Evolutionary conservation across 2,113 vertebrate genomes (phyloP).

Genomic region (Sinosuthora webbiana): DNA sequence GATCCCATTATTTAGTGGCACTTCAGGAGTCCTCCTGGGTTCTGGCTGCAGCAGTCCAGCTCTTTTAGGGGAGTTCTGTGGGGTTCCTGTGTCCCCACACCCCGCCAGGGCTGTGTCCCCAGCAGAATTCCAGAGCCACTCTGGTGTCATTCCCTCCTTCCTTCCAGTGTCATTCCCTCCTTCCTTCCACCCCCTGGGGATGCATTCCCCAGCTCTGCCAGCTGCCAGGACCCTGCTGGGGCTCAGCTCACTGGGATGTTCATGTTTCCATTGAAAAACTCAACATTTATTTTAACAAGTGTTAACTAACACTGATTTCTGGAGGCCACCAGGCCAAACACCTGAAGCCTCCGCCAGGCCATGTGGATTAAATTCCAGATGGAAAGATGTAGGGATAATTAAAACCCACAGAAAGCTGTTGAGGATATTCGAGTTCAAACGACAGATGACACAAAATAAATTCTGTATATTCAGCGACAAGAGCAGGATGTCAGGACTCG

Average conservation of each 20-base stretch:
- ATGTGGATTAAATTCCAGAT: not conserved
- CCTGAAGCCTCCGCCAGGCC: not conserved
- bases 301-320: not conserved
- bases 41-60: not conserved
- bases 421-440: not conserved
- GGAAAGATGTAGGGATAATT: rapidly evolving
- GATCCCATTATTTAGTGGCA: not conserved
- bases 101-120: rapidly evolving
- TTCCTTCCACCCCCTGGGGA: not conserved
- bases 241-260: not conserved
- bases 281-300: not conserved
- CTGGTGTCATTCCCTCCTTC: not conserved
- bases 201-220: not conserved
- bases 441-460: not conserved
- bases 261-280: rapidly evolving
- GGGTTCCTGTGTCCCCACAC: rapidly evolving
- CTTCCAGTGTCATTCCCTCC: not conserved
- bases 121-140: rapidly evolving
- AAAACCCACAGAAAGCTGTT: not conserved
- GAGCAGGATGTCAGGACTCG: not conserved
- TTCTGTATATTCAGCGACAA: not conserved
- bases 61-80: not conserved
- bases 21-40: not conserved
- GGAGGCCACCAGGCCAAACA: not conserved
- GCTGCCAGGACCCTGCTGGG: not conserved